Percentiles rank a stretch among this genome's conserved stretches.
Conservation (phyloP, 2,113 vertebrate genomes). For the Sinocyclocheilus anshuiensis region DNA sequence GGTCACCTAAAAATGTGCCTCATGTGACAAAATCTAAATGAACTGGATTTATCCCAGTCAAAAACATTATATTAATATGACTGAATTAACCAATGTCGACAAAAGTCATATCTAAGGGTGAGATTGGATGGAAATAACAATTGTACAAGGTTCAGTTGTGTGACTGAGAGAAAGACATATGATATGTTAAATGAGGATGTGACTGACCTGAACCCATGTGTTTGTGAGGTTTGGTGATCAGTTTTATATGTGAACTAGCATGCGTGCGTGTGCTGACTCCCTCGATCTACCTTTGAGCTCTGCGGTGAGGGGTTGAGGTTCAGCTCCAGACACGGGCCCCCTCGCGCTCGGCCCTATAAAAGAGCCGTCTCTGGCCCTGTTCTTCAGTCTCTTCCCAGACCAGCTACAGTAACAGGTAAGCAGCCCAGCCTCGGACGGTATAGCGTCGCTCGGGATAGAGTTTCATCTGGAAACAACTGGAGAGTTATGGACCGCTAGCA, state of each 20-base stretch:
- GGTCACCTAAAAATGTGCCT: too few species aligned
- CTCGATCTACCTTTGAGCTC: constrained; percentile 72
- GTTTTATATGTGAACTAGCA: too few species aligned
- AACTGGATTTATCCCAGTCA: not conserved
- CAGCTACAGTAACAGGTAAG: constrained; percentile 75
- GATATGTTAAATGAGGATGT: not conserved
- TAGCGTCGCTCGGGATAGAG: not conserved
- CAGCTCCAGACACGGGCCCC: constrained; percentile 49
- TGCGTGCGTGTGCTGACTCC: constrained; percentile 1
- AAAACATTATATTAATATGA: not conserved
- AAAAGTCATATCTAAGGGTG: not conserved
- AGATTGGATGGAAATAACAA: not conserved
- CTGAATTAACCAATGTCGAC: not conserved
- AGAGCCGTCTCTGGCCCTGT: constrained; percentile 49
- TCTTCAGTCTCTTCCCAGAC: constrained; percentile 68
- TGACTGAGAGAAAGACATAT: not conserved
- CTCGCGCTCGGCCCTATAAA: constrained; percentile 68
- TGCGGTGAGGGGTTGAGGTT: constrained; percentile 74
- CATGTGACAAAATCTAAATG: not conserved
- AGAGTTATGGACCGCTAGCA: too few species aligned
- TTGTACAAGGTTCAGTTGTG: too few species aligned
- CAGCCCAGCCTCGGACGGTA: not conserved
- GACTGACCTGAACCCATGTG: not conserved
- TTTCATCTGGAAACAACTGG: not conserved
- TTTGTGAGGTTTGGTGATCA: not conserved